Percentiles rank a stretch among this genome's conserved stretches.
These are phyloP conservation scores for Ypsolopha sequella DNA, from an alignment of 2,888 invertebrate genomes.

Conservation along the genomic window DNA sequence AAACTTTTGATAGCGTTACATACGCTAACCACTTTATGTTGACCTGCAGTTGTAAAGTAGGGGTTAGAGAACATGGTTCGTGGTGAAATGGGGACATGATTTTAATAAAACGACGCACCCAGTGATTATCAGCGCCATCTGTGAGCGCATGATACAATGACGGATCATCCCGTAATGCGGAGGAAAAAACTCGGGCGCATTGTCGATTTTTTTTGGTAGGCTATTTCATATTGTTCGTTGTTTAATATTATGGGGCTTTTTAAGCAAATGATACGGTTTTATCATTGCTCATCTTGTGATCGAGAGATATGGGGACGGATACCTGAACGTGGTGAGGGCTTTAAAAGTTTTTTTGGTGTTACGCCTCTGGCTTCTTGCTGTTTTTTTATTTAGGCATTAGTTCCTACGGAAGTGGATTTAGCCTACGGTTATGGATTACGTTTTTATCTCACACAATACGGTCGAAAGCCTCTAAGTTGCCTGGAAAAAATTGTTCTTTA, in stretches of 20 bases:
- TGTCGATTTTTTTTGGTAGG: slow-evolving; percentile 42
- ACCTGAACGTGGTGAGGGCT: slow-evolving; percentile 14
- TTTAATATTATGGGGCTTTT: slow-evolving; percentile 65
- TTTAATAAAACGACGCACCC: slow-evolving; percentile 58
- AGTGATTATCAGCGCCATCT: slow-evolving; percentile 57
- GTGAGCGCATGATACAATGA: slow-evolving; percentile 51
- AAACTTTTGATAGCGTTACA: slow-evolving; percentile 41
- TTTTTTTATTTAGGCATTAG: no score
- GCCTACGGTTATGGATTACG: no score
- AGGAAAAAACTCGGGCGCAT: slow-evolving; percentile 39
- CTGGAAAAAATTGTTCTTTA: no score
- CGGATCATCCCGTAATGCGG: slow-evolving; percentile 65
- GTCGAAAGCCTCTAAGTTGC: no score
- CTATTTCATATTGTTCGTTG: slow-evolving; percentile 55
- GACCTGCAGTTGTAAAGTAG: slow-evolving; percentile 16
- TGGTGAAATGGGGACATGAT: slow-evolving; percentile 32
- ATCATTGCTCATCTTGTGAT: slow-evolving; percentile 45
- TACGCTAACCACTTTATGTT: slow-evolving; percentile 22
- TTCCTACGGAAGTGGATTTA: not conserved
- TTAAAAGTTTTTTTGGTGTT: slow-evolving; percentile 7
- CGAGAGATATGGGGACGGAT: slow-evolving; percentile 21
- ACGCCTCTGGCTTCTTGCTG: no score
- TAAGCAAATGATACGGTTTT: slow-evolving; percentile 68
- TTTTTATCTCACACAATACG: no score
- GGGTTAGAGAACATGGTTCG: slow-evolving; percentile 17